These are phyloP conservation scores for Verasper variegatus DNA, from an alignment of 2,113 vertebrate species.

Conservation along the genomic window DNA sequence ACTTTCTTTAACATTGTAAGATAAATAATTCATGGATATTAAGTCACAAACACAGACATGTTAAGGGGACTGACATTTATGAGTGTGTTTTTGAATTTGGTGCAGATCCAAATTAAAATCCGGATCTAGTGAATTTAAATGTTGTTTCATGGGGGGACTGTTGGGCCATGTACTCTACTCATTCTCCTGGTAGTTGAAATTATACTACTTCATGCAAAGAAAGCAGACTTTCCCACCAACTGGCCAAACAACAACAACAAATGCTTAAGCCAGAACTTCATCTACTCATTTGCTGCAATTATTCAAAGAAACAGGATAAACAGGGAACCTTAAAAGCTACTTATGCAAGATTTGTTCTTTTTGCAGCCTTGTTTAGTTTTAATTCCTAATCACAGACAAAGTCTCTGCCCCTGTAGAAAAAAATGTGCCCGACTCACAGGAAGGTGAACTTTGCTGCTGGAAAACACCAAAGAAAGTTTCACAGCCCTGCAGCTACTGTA, in stretches of 20 bases:
- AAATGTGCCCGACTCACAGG: conserved; percentile 40
- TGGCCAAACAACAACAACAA: conserved; percentile 52
- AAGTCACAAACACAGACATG: too few species aligned
- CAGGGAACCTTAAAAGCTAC: conserved; percentile 56
- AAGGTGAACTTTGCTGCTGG: conserved; percentile 64
- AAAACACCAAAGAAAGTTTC: conserved; percentile 68
- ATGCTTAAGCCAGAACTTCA: conserved; percentile 50
- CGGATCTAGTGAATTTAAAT: too few species aligned
- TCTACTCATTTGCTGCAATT: conserved; percentile 65
- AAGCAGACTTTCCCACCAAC: conserved; percentile 46
- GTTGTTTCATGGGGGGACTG: too few species aligned
- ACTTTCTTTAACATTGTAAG: too few species aligned
- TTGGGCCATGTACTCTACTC: not conserved
- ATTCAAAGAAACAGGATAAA: conserved; percentile 52
- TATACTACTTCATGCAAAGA: conserved; percentile 13
- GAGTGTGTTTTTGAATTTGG: too few species aligned
- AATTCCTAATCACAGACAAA: conserved; percentile 70
- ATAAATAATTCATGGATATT: too few species aligned
- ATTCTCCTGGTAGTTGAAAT: not conserved
- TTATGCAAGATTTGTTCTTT: conserved; percentile 70
- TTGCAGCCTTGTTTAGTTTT: conserved; percentile 44
- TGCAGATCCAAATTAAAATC: too few species aligned
- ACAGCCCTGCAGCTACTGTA: conserved; percentile 67
- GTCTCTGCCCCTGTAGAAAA: conserved; percentile 40
- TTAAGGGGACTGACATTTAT: too few species aligned